These are phyloP conservation scores for Colletes gigas DNA, from an alignment of 1,140 invertebrate species.

Conservation along the genomic window DNA sequence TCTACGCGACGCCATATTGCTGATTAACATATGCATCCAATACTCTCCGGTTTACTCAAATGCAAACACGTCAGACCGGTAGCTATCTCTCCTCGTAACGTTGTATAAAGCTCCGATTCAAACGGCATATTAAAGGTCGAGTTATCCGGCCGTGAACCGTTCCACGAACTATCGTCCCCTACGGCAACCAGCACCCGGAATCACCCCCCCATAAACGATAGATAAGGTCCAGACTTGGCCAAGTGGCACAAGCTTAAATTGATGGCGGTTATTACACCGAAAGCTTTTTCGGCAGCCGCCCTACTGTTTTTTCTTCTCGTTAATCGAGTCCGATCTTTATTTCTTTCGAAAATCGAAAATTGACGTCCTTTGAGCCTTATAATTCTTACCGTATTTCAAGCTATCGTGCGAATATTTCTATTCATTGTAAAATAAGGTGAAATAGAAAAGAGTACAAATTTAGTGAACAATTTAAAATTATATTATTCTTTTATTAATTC, in stretches of 20 bases:
- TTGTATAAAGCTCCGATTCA: slow-evolving; percentile 77
- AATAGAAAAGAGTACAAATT: too few relatives aligned
- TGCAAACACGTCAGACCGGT: slow-evolving; percentile 76
- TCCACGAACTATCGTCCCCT: slow-evolving; percentile 72
- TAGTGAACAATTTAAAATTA: too few relatives aligned
- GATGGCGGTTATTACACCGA: slow-evolving; percentile 24
- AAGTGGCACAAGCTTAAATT: slow-evolving; percentile 30
- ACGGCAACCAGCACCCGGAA: slow-evolving; percentile 62
- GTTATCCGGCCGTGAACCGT: slow-evolving; percentile 71
- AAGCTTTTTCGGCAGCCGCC: not conserved
- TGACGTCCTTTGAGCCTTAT: too few relatives aligned
- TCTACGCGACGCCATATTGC: slow-evolving; percentile 76
- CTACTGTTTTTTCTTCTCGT: slow-evolving; percentile 4
- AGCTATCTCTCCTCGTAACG: slow-evolving; percentile 74
- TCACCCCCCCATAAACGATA: slow-evolving; percentile 62
- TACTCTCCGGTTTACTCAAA: slow-evolving; percentile 73
- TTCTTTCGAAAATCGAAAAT: not conserved
- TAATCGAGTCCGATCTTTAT: not conserved
- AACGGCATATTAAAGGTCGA: slow-evolving; percentile 79
- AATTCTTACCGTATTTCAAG: too few relatives aligned
- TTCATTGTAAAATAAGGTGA: too few relatives aligned
- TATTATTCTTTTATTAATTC: too few relatives aligned
- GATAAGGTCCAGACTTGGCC: slow-evolving; percentile 51
- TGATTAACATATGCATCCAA: slow-evolving; percentile 80
- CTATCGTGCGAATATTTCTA: too few relatives aligned